Evolutionary conservation across 30 jellyfish, hydroid and myxozoan species (phyloP), one percentile per base, ranked within the genome.

Genomic region (Hydractinia echinata): DNA sequence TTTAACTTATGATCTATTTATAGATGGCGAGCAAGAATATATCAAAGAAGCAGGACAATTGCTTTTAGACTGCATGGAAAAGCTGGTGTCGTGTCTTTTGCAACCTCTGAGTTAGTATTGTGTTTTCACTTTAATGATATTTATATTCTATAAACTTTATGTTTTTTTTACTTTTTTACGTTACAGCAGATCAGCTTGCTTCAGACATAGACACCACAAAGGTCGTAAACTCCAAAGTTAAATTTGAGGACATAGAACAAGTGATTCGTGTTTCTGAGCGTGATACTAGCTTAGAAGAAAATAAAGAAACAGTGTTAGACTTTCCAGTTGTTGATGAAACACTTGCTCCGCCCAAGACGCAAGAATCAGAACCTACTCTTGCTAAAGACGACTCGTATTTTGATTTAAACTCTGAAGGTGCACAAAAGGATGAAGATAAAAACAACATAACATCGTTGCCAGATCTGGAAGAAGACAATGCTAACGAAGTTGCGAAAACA

Each of bases 11-110:
- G 14, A 5, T 51, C 39, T 62, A 15, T 16, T 11, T 66, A 0
- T 73, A 89, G 97, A 92, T 56, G 66, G 76, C 8, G 97, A 89
- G 54, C 83, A 66, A 0, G 95, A 84, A 55, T 89, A 89, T 69
- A 66, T 90, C 68, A 80, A 72, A 20, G 76, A 82, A 4, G 97
- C 97, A 16, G 82, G 83, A 30, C 84, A 85, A 16, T 81, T 89
- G 66, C 49, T 89, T 19, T 48, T 79, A 55, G 81, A 56, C 66
- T 89, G 97, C 64, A 49, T 89, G 83, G 67, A 89, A 58, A 76
- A 67, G 70, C 64, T 85, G 51, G 91, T 86, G 54, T 85, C 51
- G 55, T 77, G 82, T 44, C 44, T 30, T 30, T 64, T 64, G 74
- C 74, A 64, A 64, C 51, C 51, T 64, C 9, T 64, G 69, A 11